phyloP scores from a whole-genome alignment of 2,888 invertebrate genomes.

The Luperina nickerlii region DNA sequence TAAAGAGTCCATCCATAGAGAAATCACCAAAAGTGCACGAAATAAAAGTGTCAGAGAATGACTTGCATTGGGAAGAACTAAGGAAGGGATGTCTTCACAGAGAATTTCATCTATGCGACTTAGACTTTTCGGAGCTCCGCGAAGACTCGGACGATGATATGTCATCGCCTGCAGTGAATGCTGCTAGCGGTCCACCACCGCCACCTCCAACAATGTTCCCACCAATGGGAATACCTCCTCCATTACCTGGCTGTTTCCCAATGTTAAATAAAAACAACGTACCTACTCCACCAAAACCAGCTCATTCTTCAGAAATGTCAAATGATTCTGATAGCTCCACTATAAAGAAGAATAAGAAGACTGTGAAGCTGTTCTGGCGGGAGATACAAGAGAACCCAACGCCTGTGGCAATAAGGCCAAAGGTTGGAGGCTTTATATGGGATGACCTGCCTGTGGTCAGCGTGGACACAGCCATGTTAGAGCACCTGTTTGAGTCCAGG shows the following conservation, averaged over 20 bases:
- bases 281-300: conserved; percentile 83
- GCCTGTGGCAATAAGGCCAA: conserved; percentile 88
- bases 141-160: conserved; percentile 97
- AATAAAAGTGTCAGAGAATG: conserved; percentile 97
- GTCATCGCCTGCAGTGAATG: conserved; percentile 91
- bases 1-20: conserved; percentile 93
- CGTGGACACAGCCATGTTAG: conserved; percentile 97
- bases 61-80: conserved; percentile 98
- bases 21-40: conserved; percentile 92
- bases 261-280: conserved; percentile 84
- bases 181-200: conserved; percentile 94
- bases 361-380: conserved; percentile 99
- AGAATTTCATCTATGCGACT: conserved; percentile 96
- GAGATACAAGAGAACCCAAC: conserved; percentile 95
- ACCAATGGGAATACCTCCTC: conserved; percentile 83
- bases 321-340: conserved; percentile 87
- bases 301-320: conserved; percentile 78
- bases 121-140: conserved; percentile 98
- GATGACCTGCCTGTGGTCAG: conserved; percentile 95
- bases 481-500: conserved; percentile 98
- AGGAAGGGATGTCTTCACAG: conserved; percentile 93
- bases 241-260: conserved; percentile 88
- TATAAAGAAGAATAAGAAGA: conserved; percentile 97
- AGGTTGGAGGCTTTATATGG: conserved; percentile 95
- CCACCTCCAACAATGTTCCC: conserved; percentile 93